Conservation (phyloP, 2,113 vertebrate species). For the Cnemophilus loriae region DNA sequence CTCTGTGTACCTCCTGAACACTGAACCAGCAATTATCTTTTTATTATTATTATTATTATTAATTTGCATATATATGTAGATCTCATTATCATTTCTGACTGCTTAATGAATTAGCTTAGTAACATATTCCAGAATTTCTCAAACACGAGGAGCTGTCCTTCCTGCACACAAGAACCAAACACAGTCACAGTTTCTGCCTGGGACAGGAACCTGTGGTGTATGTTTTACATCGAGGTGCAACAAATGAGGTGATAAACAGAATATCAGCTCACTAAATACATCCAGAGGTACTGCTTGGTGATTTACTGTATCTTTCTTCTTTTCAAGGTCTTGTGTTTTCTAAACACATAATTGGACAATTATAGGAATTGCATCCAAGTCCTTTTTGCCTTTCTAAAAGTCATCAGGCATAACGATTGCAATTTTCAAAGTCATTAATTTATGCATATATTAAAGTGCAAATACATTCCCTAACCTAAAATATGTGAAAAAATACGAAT, state of each 20-base stretch:
- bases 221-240: neutral
- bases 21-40: neutral
- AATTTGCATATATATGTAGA: neutral
- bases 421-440: neutral
- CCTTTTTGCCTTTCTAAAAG: neutral
- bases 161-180: neutral
- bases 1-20: neutral
- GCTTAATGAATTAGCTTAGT: neutral
- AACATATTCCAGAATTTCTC: neutral
- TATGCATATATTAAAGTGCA: neutral
- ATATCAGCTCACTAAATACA: neutral
- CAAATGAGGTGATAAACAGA: neutral
- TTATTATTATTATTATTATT: neutral
- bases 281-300: neutral
- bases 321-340: neutral
- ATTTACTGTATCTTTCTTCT: neutral
- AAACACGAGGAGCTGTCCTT: neutral
- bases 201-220: neutral
- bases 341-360: neutral
- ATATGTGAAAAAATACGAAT: neutral
- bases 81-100: neutral
- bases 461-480: neutral
- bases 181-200: neutral
- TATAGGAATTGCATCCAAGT: neutral
- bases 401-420: neutral